Evolutionary conservation across 2,113 vertebrate species (phyloP), one percentile per base, ranked within the genome.

Genomic region (Eudyptes chrysolophus): DNA sequence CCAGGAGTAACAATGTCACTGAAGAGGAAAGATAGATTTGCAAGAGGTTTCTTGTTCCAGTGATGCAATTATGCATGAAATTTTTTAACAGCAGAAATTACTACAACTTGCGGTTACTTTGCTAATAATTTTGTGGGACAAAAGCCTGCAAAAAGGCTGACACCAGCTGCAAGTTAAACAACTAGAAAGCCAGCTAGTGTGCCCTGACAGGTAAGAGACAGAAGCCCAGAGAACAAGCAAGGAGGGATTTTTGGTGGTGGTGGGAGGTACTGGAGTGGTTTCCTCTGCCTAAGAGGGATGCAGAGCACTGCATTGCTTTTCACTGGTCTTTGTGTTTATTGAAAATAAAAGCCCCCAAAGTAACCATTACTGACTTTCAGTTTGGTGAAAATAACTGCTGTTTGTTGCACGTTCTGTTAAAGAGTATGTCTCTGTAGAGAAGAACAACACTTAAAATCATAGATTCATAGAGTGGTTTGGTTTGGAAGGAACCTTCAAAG

Each of bases 211-310:
- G 25, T 60, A n/a, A 48, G 32, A 71, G 48, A 7, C 40, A 51
- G 22, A 68, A 36, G 13, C 10, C n/a, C 49, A 60, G 34, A 54
- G 26, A 77, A n/a, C 10, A 38, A 66, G 17, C 24, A 66, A 49
- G 21, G 52, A 80, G 19, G 38, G 21, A 8, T 18, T 85, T 72
- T 48, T 46, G 32, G 19, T 34, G 44, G 44, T 51, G 16, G 25
- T 1, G 0, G 29, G 2, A 61, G n/a, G 18, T 29, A 52, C 10
- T 21, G 14, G 26, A 76, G 24, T 17, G n/a, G 4, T 22, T 91
- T 81, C 11, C 30, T 61, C 21, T 52, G 34, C 36, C 4, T 4
- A 34, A 40, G 38, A 68, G 8, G 5, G 8, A 10, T 27, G 57
- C 18, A 86, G 46, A 91, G 44, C 18, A 44, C 11, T 58, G 42